Evolutionary conservation across 2,888 invertebrate species (phyloP), one percentile per base, ranked within the genome.

Genomic region (Trissolcus brochymenae): DNA sequence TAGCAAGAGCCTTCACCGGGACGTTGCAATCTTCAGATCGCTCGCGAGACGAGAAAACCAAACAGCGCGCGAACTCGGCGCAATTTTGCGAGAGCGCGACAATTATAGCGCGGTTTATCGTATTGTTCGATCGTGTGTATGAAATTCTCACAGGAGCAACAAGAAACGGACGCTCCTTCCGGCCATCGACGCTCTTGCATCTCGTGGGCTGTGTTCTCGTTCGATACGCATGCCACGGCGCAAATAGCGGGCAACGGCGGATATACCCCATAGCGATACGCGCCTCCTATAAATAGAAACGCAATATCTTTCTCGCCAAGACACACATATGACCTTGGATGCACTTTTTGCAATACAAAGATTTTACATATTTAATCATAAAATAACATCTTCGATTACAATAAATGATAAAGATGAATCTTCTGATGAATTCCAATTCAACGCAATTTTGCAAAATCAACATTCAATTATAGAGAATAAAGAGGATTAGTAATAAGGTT

Each of bases 151-250:
- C 68, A 19, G 66, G 57, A 43, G 46, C 49, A 50, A 59, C 56
- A 66, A 66, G 57, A 25, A n/a, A 9, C 19, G 11, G 49, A 40
- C 49, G 60, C 54, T 60, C 50, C 74, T 74, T 74, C 74, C 74
- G 74, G 67, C 62, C 66, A 67, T 67, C 67, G 74, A 49, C 40
- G 67, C 19, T 74, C 70, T 62, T 59, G 72, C 16, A 72, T 72
- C 72, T 59, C 72, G 67, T 35, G 35, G 35, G 35, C 35, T 35
- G 35, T 35, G 35, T 77, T 77, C 76, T 66, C 71, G 60, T 66
- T 71, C 66, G 72, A 77, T 77, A 77, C 76, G 76, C 77, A 77
- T 77, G 77, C 77, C 77, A 73, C 73, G 77, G 73, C 73, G 68
- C 77, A 73, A 77, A 77, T 77, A 73, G 77, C 77, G 73, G 77